Percentiles rank a stretch among this genome's conserved stretches.
Conservation (phyloP, 2,888 invertebrate genomes). For the Acleris literana region DNA sequence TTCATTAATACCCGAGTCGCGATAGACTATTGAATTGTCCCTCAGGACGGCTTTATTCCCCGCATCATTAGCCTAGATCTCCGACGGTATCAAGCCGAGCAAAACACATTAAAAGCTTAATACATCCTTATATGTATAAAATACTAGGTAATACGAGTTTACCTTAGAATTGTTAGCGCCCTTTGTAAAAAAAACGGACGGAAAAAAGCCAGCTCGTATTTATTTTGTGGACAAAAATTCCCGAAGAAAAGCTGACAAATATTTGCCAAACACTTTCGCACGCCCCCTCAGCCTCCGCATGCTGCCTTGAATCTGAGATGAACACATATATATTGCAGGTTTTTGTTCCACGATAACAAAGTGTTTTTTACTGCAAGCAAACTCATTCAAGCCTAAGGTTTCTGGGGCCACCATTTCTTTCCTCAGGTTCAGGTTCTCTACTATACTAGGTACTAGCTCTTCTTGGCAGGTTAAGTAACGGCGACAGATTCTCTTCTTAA, state of each 20-base stretch:
- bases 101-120: slow-evolving; percentile 25
- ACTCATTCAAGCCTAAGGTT: too few relatives aligned
- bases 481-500: too few relatives aligned
- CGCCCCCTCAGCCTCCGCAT: slow-evolving; percentile 28
- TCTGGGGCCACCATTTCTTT: too few relatives aligned
- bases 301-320: slow-evolving; percentile 26
- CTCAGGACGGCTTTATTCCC: slow-evolving; percentile 42
- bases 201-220: slow-evolving; percentile 29
- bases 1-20: not conserved
- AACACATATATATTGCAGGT: slow-evolving; percentile 11
- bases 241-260: slow-evolving; percentile 35
- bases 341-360: not conserved
- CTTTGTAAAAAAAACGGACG: slow-evolving; percentile 8
- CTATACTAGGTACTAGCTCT: too few relatives aligned
- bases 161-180: slow-evolving; percentile 9
- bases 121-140: not conserved
- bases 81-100: slow-evolving; percentile 35
- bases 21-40: slow-evolving; percentile 19
- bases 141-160: not conserved
- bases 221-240: slow-evolving; percentile 34
- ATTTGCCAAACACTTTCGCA: slow-evolving; percentile 36
- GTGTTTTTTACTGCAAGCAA: not conserved
- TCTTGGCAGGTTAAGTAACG: too few relatives aligned
- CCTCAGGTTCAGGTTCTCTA: too few relatives aligned
- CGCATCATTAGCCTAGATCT: slow-evolving; percentile 59